phyloP scores from a whole-genome alignment of 2,797 vertebrate genomes.

The Sebastes glaucus region DNA sequence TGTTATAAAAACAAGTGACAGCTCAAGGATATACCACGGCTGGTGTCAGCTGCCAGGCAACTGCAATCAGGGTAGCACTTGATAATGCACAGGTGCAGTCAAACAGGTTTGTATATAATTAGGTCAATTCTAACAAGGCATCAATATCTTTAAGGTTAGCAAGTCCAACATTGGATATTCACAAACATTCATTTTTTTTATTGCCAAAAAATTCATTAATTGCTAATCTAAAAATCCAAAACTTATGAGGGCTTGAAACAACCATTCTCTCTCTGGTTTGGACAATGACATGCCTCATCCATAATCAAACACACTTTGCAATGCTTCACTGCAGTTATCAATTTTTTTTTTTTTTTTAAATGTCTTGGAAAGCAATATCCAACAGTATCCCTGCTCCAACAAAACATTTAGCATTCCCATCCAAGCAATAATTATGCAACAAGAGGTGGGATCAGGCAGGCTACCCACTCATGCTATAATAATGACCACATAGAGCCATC shows the following conservation, averaged over 20 bases:
- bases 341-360: not conserved
- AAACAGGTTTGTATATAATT: not conserved
- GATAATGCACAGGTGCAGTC: not conserved
- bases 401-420: constrained; percentile 33
- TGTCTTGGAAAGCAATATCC: constrained; percentile 7
- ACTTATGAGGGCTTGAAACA: not conserved
- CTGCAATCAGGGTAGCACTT: not conserved
- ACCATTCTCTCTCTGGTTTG: not conserved
- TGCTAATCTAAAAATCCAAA: not conserved
- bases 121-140: not conserved
- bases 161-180: not conserved
- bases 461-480: constrained; percentile 67
- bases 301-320: constrained; percentile 7
- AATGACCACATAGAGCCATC: constrained; percentile 60
- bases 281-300: not conserved
- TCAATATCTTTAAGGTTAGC: not conserved
- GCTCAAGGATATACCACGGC: not conserved
- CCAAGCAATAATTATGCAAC: constrained; percentile 70
- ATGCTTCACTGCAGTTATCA: constrained; percentile 1
- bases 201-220: not conserved
- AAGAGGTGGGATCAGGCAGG: constrained; percentile 60
- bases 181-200: not conserved
- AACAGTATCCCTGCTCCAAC: constrained; percentile 10
- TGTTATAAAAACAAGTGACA: too few relatives aligned
- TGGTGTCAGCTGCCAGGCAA: too few relatives aligned